These are phyloP conservation scores for Eulemur albifrons DNA, from an alignment of 2,797 vertebrate genomes.

Conservation along the genomic window DNA sequence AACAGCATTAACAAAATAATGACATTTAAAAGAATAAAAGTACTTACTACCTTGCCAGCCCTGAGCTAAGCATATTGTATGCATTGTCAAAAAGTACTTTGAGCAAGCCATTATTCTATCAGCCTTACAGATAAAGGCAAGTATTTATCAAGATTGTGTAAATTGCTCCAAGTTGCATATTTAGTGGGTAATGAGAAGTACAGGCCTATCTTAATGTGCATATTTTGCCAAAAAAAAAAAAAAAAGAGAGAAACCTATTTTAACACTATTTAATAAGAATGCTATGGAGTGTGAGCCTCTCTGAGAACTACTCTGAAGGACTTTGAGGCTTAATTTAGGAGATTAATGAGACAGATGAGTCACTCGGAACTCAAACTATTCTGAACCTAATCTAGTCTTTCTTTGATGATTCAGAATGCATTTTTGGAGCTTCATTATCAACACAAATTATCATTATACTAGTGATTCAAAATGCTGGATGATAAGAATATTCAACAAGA, in stretches of 20 bases:
- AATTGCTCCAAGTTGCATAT: background rate
- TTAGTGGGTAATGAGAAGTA: background rate
- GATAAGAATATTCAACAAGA: slow-evolving; percentile 43
- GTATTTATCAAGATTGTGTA: background rate
- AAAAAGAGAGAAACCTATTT: background rate
- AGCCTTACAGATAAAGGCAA: background rate
- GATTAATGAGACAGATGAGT: slow-evolving; percentile 69
- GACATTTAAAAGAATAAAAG: background rate
- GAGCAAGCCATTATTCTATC: background rate
- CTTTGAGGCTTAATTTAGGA: slow-evolving; percentile 57
- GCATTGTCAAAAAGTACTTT: background rate
- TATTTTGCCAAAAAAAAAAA: background rate
- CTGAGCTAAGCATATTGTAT: background rate
- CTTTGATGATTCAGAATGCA: slow-evolving; percentile 68
- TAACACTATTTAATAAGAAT: slow-evolving; percentile 22
- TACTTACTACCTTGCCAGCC: background rate
- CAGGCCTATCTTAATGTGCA: background rate
- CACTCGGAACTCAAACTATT: slow-evolving; percentile 67
- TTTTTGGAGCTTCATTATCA: slow-evolving; percentile 63
- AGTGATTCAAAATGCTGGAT: slow-evolving; percentile 42
- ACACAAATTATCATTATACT: slow-evolving; percentile 63
- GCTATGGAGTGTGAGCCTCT: slow-evolving; percentile 14
- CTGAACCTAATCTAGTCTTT: slow-evolving; percentile 63
- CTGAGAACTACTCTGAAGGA: slow-evolving; percentile 44
- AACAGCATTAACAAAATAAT: background rate